phyloP scores from a whole-genome alignment of 2,888 invertebrate species.

The Phlogophora meticulosa region DNA sequence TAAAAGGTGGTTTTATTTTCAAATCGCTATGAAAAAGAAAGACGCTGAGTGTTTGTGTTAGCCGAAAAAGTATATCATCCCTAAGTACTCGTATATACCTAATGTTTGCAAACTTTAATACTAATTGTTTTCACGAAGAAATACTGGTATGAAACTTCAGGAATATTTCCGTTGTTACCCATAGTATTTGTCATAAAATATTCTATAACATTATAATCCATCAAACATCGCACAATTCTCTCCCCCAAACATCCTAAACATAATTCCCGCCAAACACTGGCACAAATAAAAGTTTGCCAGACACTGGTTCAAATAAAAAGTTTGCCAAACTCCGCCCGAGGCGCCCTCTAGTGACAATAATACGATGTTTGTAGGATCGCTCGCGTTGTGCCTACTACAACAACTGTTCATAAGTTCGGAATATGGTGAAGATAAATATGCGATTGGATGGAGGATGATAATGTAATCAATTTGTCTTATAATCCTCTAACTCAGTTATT shows the following conservation, averaged over 20 bases:
- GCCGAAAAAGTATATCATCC: too few species aligned
- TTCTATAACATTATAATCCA: not conserved
- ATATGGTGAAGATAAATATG: conserved; percentile 52
- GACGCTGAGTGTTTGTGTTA: too few species aligned
- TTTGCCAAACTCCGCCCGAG: conserved; percentile 46
- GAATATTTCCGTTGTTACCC: too few species aligned
- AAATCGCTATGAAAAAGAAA: too few species aligned
- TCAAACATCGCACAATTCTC: conserved; percentile 7
- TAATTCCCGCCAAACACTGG: conserved; percentile 42
- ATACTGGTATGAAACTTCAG: too few species aligned
- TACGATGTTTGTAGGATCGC: conserved; percentile 41
- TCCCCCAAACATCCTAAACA: conserved; percentile 44
- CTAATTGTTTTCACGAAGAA: too few species aligned
- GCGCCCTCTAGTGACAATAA: conserved; percentile 55
- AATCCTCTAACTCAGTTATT: not conserved
- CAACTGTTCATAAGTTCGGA: conserved; percentile 45
- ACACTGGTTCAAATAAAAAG: conserved; percentile 60
- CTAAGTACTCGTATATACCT: too few species aligned
- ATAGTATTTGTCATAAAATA: too few species aligned
- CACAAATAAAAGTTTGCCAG: conserved; percentile 56
- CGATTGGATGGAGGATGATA: conserved; percentile 29
- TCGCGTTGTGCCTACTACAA: conserved; percentile 15
- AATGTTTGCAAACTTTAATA: too few species aligned
- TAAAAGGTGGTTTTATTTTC: not conserved
- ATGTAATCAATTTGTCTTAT: conserved; percentile 10